Base-by-base conservation (phyloP, 2,888 invertebrate genomes). In the Stomorhina lunata region DNA sequence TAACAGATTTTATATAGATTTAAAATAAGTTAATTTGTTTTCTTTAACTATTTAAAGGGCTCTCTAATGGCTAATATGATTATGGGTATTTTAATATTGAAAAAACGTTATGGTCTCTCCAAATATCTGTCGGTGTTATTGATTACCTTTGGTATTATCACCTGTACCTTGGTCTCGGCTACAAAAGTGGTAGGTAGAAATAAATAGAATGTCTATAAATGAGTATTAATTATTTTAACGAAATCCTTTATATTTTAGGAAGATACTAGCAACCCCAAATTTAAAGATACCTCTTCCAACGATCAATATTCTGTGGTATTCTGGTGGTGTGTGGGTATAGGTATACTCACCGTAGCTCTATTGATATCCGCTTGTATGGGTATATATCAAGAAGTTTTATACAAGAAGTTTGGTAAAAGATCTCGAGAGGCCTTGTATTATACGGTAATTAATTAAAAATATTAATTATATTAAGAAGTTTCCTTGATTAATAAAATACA, bases 41-140 rank as follows among this genome's bases (percentile, higher is more conserved):
- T 66, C 61, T 48, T 48, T 17, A n/a, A 37, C 27, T 75, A 2
- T 22, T 76, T 68, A 2, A 73, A 87, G 87, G 99, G 99, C 1
- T 99, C 99, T 3, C 92, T 99, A 32, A 97, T 99, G 92, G 98
- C 99, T 0, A 99, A 98, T 90, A 96, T 99, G 95, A 93, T 98
- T 34, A 95, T 99, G 94, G 98, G 98, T 12, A 96, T 97, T 40
- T 92, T 98, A 86, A 95, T 99, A 81, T 91, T 98, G 43, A 96
- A 96, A 86, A 96, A 96, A 88, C 92, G 93, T 63, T 99, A 99
- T 87, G 92, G 94, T 1, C 91, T 94, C 2, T 93, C 95, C 34
- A 99, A 99, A 90, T 99, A 98, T 91, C 82, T 97, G 7, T 97
- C 99, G 0, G 96, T 99, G 6, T 91, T 95, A 7, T 95, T 99